Evolutionary conservation across 2,888 invertebrate species (phyloP).

Genomic region (Atherix ibis): DNA sequence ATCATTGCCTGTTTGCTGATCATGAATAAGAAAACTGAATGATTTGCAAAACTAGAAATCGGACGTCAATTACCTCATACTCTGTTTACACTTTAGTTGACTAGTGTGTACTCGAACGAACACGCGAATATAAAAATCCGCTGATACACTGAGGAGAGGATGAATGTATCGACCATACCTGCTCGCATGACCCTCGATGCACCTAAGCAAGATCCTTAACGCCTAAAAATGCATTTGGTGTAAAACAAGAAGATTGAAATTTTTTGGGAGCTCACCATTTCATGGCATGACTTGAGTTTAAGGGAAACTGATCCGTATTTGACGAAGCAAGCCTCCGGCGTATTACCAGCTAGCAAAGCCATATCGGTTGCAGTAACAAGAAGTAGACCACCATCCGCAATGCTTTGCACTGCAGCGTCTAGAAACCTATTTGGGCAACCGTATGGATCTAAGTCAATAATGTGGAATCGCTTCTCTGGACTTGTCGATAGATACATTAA

Average conservation of each 20-base stretch:
- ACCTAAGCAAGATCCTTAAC: slow-evolving; percentile 78
- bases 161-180: slow-evolving; percentile 84
- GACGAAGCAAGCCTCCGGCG: slow-evolving; percentile 82
- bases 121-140: slow-evolving; percentile 91
- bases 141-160: slow-evolving; percentile 79
- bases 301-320: slow-evolving; percentile 90
- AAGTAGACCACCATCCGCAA: slow-evolving; percentile 69
- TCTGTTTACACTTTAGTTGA: slow-evolving; percentile 70
- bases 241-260: not conserved
- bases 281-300: slow-evolving; percentile 78
- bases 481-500: slow-evolving; percentile 68
- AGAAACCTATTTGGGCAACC: slow-evolving; percentile 89
- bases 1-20: slow-evolving; percentile 76
- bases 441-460: slow-evolving; percentile 93
- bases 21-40: too few species aligned
- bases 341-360: slow-evolving; percentile 89
- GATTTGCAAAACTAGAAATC: not conserved
- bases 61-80: slow-evolving; percentile 47
- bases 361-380: slow-evolving; percentile 96
- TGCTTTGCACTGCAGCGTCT: slow-evolving; percentile 70
- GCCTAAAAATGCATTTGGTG: slow-evolving; percentile 42
- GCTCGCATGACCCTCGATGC: slow-evolving; percentile 83
- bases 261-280: slow-evolving; percentile 50
- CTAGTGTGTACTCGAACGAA: slow-evolving; percentile 75
- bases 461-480: slow-evolving; percentile 56